These are phyloP conservation scores for Adelognathus sp. DNA, from an alignment of 2,888 invertebrate species.

Conservation along the genomic window DNA sequence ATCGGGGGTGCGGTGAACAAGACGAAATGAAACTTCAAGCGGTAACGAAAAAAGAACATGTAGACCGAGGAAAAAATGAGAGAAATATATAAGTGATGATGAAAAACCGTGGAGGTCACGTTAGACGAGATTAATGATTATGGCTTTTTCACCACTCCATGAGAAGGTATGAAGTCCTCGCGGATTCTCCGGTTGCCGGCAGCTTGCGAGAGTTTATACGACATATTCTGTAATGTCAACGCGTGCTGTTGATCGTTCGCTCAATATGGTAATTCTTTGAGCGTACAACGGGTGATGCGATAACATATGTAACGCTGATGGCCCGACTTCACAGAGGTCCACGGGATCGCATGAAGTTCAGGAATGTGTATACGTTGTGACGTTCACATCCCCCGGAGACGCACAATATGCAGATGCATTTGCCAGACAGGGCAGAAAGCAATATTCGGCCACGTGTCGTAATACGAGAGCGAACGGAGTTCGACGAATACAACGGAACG, in stretches of 20 bases:
- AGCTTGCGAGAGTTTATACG: constrained; percentile 33
- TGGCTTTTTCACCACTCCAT: constrained; percentile 75
- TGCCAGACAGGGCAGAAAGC: background rate
- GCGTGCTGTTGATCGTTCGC: constrained; percentile 56
- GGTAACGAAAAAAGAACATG: constrained; percentile 6
- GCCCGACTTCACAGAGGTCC: background rate
- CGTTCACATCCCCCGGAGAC: constrained; percentile 27
- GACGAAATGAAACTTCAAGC: constrained; percentile 50
- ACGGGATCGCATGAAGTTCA: background rate
- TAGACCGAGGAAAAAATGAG: background rate
- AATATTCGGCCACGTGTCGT: background rate
- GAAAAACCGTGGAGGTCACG: constrained; percentile 51
- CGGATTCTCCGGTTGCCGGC: constrained; percentile 66
- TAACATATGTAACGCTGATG: constrained; percentile 20
- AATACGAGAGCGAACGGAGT: background rate
- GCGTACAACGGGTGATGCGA: constrained; percentile 11
- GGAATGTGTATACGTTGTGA: background rate
- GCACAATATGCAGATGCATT: constrained; percentile 9
- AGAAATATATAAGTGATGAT: constrained; percentile 33
- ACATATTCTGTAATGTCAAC: background rate
- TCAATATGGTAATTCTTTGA: constrained; percentile 69
- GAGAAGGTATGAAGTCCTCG: constrained; percentile 66
- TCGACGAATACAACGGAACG: background rate
- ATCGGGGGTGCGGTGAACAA: constrained; percentile 22
- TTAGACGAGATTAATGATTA: constrained; percentile 39